Conservation (phyloP, 1,140 invertebrate genomes). For the Lucilia sericata region DNA sequence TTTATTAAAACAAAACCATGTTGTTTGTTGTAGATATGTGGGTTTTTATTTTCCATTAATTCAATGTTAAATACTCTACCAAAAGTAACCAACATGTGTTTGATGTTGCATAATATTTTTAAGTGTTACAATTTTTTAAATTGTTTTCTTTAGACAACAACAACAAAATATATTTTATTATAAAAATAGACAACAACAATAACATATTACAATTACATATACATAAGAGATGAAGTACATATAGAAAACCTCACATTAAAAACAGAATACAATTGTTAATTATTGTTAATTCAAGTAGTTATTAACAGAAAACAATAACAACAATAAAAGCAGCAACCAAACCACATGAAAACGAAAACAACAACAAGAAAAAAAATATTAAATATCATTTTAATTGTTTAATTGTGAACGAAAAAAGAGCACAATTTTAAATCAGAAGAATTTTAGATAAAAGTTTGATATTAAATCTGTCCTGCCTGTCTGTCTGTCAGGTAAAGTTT, state of each 20-base stretch:
- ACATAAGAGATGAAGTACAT: too few species aligned
- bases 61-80: conserved; percentile 13
- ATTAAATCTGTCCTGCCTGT: too few species aligned
- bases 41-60: not conserved
- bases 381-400: not conserved
- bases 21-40: not conserved
- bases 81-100: not conserved
- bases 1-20: not conserved
- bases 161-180: not conserved
- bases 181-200: not conserved
- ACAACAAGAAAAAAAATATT: not conserved
- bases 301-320: not conserved
- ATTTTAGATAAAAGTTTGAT: too few species aligned
- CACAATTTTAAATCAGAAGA: too few species aligned
- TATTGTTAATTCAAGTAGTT: not conserved
- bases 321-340: not conserved
- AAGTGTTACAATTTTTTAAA: conserved; percentile 11
- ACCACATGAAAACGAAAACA: not conserved
- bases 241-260: too few species aligned
- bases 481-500: too few species aligned
- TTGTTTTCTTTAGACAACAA: not conserved
- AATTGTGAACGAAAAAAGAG: too few species aligned
- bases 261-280: conserved; percentile 3
- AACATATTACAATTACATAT: not conserved
- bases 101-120: not conserved